Base-by-base conservation (phyloP, 2,797 vertebrate genomes). In the Crenichthys baileyi region DNA sequence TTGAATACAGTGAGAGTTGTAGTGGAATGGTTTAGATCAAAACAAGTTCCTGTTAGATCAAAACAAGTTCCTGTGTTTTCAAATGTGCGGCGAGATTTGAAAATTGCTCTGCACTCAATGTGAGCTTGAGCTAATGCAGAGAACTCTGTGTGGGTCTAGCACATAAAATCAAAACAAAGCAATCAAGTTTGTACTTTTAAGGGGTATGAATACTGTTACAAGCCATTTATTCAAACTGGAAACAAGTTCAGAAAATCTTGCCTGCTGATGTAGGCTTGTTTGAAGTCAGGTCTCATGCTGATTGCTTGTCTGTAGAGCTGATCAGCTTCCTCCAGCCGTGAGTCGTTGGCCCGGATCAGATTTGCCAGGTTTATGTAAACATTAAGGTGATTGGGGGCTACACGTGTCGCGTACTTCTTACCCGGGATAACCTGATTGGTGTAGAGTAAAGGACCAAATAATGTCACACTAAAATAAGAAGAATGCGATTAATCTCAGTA, bases 261-360 rank as follows among this genome's bases (percentile, higher is more conserved):
- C 98, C 98, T 97, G 97, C 98, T 99, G 83, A 99, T 99, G 90
- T 99, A 99, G 76, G 98, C 98, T 77, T 99, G 98, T 84, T 99
- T 99, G 94, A 99, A 99, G 95, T 99, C 98, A 0, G 98, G 98
- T 56, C 98, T 97, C 98, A 99, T 99, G 93, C 98, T 99, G 94
- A 99, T 99, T 9, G 98, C 98, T 83, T 99, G 98, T 78, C 98
- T 95, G 90, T 99, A 99, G 2, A 99, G 96, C 79, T 99, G 98
- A 92, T 99, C 98, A 0, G 98, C 98, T 94, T 99, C 98, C 87
- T 99, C 98, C 13, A 99, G 94, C 0, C 98, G 96, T 0, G 98
- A 99, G 63, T 99, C 97, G 1, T 99, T 98, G 60, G 96, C 93
- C 36, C 98, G 95, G 85, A 99, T 99, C 88, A 99, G 93, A 90